Evolutionary conservation across 2,797 vertebrate genomes (phyloP).

Genomic region (Arrhamphus sclerolepis): DNA sequence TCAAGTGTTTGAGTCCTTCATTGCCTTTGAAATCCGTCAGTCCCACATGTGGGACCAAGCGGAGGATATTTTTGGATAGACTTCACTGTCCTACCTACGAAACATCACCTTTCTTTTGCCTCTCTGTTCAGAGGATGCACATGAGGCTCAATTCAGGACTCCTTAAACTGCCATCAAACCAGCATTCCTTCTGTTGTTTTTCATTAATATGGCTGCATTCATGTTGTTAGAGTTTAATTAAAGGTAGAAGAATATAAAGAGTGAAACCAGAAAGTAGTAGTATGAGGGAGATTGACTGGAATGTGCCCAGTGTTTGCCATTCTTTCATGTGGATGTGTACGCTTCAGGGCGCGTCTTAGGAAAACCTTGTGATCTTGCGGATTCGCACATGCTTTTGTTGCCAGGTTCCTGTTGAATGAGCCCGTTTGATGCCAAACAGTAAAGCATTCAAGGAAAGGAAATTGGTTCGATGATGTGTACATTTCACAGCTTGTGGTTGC

Average conservation of each 20-base stretch:
- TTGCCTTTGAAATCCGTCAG: slow-evolving; percentile 28
- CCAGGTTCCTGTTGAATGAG: slow-evolving; percentile 27
- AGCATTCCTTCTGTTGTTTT: not conserved
- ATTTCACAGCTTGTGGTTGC: slow-evolving; percentile 4
- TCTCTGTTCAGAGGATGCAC: not conserved
- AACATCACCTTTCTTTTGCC: slow-evolving; percentile 15
- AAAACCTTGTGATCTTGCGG: slow-evolving; percentile 60
- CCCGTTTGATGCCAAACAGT: slow-evolving; percentile 18
- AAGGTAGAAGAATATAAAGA: slow-evolving; percentile 13
- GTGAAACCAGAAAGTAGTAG: slow-evolving; percentile 16
- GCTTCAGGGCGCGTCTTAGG: slow-evolving; percentile 59
- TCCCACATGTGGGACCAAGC: slow-evolving; percentile 9
- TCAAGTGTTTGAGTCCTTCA: slow-evolving; percentile 28
- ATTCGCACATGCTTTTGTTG: slow-evolving; percentile 28
- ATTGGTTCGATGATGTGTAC: not conserved
- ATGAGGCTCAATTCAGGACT: not conserved
- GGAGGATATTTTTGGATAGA: slow-evolving; percentile 29
- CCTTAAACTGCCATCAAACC: no score
- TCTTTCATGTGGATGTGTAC: slow-evolving; percentile 43
- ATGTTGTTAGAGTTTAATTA: slow-evolving; percentile 5
- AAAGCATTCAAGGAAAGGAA: slow-evolving; percentile 4
- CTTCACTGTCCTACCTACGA: slow-evolving; percentile 15
- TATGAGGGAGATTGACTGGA: slow-evolving; percentile 16
- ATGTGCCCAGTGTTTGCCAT: slow-evolving; percentile 4
- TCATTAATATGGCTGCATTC: slow-evolving; percentile 1